A percentile compares a stretch with the other conserved stretches of the same genome.
These are phyloP conservation scores for Crotalus viridis DNA, from an alignment of 2,113 vertebrate genomes.

Conservation along the genomic window DNA sequence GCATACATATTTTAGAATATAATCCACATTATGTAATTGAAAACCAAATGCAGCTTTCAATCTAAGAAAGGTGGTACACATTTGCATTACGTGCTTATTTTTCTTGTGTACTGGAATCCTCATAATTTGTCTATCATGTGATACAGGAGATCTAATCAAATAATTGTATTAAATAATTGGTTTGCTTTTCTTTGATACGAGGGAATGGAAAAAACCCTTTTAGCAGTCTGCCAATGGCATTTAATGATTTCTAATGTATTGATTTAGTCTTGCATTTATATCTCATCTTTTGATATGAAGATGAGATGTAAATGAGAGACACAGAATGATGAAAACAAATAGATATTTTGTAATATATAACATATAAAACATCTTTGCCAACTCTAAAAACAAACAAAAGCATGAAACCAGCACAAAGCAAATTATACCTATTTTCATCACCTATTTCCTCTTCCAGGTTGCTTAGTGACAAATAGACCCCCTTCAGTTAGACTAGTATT, in stretches of 20 bases:
- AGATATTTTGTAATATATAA: neutral
- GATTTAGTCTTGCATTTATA: neutral
- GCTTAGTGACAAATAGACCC: constrained; percentile 33
- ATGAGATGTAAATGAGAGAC: neutral
- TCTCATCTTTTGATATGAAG: neutral
- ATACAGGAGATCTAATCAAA: neutral
- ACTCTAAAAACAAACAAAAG: constrained; percentile 31
- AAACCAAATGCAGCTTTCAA: neutral
- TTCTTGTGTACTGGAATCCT: neutral
- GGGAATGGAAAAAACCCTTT: neutral
- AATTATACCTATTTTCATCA: constrained; percentile 21
- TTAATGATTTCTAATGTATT: neutral
- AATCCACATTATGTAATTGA: neutral
- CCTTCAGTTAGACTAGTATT: constrained; percentile 18
- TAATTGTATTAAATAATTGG: neutral
- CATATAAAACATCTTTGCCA: neutral
- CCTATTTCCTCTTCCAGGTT: constrained; percentile 13
- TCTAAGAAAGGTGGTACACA: neutral
- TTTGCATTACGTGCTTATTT: neutral
- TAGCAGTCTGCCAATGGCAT: neutral
- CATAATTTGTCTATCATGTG: neutral
- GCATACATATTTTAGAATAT: neutral
- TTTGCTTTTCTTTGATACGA: neutral
- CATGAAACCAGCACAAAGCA: neutral
- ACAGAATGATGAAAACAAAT: neutral